Base-by-base conservation (phyloP, 2,797 vertebrate genomes). In the Girardinus metallicus region DNA sequence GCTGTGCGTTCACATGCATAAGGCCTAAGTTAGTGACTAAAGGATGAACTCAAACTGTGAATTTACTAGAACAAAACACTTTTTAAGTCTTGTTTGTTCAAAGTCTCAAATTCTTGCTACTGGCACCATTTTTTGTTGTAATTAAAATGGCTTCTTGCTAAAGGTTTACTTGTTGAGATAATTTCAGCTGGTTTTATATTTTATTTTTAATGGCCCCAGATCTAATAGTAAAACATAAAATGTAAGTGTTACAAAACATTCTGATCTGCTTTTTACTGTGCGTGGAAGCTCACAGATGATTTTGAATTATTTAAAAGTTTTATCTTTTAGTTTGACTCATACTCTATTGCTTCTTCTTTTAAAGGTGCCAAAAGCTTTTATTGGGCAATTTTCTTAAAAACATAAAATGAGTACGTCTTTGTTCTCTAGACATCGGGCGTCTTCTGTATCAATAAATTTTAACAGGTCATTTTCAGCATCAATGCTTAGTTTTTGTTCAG, bases 131-230 rank as follows among this genome's bases (percentile, higher is more conserved):
- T 86, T 86, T 85, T 77, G 7, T 62, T 80, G 62, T 76, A 78
- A 87, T 85, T 85, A 84, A 87, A 90, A 86, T 68, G 82, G 66
- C 41, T n/a, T 31, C 44, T 74, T 79, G 90, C 81, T 71, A 89
- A 83, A 93, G 87, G 86, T 92, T 88, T 90, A 73, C 81, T 9
- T 64, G 81, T 64, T 12, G 81, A 75, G 81, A 82, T 84, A 34
- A 76, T 89, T 89, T 82, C 76, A 78, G 51, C 29, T 76, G 55
- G 73, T 55, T 77, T 70, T 43, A 10, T 16, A 47, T 81, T 82
- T 86, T 78, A 73, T 43, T 73, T 71, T 82, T 47, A 73, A 66
- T 62, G 62, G 73, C 44, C 2, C 47, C 47, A 31, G 44, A 53
- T 77, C 73, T 86, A 29, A 57, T n/a, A 87, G 90, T 86, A 72